phyloP scores from a whole-genome alignment of 2,888 invertebrate species.

The Caenorhabditis sp. region DNA sequence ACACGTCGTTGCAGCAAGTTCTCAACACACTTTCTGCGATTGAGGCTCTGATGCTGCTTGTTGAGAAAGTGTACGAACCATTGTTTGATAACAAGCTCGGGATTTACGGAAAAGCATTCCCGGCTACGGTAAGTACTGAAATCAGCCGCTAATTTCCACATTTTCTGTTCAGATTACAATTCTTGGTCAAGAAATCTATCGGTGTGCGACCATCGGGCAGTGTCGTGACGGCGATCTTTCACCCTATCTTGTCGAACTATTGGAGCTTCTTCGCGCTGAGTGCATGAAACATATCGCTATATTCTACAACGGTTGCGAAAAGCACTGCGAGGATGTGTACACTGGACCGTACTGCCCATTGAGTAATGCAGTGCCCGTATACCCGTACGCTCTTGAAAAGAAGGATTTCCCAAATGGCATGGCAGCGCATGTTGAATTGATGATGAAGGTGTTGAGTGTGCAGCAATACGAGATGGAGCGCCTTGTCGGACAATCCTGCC shows the following conservation, averaged over 20 bases:
- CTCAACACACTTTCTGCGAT: background rate
- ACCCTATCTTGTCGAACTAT: no score
- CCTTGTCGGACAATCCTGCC: background rate
- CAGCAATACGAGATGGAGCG: slow-evolving; percentile 23
- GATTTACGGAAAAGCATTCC: slow-evolving; percentile 13
- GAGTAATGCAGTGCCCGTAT: no score
- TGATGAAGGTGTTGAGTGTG: background rate
- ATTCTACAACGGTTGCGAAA: background rate
- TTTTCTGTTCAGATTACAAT: no score
- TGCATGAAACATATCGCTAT: no score
- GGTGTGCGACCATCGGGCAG: no score
- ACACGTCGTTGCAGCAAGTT: no score
- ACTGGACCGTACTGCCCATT: no score
- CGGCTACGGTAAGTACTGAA: background rate
- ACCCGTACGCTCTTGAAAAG: background rate
- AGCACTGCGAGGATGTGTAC: background rate
- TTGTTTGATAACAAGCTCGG: slow-evolving; percentile 10
- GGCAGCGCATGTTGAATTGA: background rate
- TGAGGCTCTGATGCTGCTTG: slow-evolving; percentile 16
- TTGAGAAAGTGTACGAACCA: slow-evolving; percentile 10
- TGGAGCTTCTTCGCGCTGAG: no score
- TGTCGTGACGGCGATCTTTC: no score
- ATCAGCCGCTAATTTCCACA: no score
- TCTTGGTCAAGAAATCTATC: no score
- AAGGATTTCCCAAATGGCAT: background rate